Percentiles rank a stretch among this genome's conserved stretches.
phyloP scores from a whole-genome alignment of 2,113 vertebrate species.

The Mionectes macconnelli region DNA sequence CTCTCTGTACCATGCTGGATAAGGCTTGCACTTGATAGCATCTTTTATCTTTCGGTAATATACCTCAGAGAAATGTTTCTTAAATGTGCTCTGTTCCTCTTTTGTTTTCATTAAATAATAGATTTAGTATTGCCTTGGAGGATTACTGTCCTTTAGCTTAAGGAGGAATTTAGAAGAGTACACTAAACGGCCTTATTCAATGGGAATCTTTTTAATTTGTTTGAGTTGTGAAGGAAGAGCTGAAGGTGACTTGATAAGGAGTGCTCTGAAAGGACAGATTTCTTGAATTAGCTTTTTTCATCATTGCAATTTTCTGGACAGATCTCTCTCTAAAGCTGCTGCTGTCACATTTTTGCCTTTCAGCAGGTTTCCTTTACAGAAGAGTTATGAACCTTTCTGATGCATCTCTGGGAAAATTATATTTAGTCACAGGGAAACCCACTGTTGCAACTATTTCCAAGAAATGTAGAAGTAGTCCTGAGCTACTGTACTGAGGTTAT shows the following conservation, averaged over 20 bases:
- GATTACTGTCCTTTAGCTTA: neutral
- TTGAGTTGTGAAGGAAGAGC: neutral
- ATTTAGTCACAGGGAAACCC: neutral
- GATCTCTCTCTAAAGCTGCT: neutral
- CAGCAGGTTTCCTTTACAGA: neutral
- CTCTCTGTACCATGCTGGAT: neutral
- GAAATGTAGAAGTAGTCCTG: neutral
- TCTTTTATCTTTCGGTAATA: neutral
- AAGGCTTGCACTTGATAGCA: neutral
- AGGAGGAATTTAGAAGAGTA: neutral
- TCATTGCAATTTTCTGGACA: rapidly evolving
- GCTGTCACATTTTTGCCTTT: neutral
- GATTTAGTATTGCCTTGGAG: neutral
- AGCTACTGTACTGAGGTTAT: neutral
- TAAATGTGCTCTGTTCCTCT: neutral
- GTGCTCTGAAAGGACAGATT: neutral
- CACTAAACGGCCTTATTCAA: neutral
- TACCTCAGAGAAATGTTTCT: neutral
- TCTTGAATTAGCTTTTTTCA: neutral
- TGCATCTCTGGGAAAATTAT: neutral
- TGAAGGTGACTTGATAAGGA: neutral
- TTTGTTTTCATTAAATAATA: neutral
- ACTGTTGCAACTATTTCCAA: neutral
- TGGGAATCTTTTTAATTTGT: neutral
- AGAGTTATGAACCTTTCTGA: neutral